Evolutionary conservation across 2,888 invertebrate genomes (phyloP).

Genomic region (Alloscopus bannaensis): DNA sequence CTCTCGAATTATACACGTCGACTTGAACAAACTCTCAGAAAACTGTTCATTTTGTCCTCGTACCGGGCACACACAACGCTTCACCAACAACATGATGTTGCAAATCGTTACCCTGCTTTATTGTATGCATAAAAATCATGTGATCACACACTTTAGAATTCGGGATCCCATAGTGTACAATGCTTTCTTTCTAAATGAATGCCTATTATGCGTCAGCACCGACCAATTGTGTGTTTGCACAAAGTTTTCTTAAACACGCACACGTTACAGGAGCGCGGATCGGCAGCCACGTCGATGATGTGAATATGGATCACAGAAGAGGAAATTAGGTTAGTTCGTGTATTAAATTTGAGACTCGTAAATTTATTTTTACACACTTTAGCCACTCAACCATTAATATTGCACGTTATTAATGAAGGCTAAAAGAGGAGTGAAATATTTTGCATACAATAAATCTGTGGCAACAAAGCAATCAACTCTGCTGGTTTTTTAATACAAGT

Average conservation of each 20-base stretch:
- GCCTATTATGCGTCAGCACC: slow-evolving; percentile 6
- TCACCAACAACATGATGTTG: not conserved
- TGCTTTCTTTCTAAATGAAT: slow-evolving; percentile 7
- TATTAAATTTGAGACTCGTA: slow-evolving; percentile 30
- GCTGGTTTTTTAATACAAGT: too few species aligned
- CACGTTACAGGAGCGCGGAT: not conserved
- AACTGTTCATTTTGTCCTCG: too few species aligned
- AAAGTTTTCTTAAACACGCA: too few species aligned
- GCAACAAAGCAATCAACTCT: too few species aligned
- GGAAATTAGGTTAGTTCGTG: slow-evolving; percentile 45
- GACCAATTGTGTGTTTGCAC: too few species aligned
- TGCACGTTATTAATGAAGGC: slow-evolving; percentile 35
- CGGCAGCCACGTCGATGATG: not conserved
- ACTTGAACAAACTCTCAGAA: too few species aligned
- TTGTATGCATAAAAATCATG: too few species aligned
- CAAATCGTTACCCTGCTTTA: not conserved
- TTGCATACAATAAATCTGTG: too few species aligned
- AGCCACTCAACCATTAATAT: not conserved
- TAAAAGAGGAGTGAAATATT: too few species aligned
- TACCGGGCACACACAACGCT: too few species aligned
- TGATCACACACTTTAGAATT: not conserved
- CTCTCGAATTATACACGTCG: not conserved
- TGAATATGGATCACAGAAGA: not conserved
- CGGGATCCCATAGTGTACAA: not conserved
- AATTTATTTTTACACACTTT: not conserved